Base-by-base conservation (phyloP, 2,797 vertebrate genomes). In the Crenuchus spilurus region DNA sequence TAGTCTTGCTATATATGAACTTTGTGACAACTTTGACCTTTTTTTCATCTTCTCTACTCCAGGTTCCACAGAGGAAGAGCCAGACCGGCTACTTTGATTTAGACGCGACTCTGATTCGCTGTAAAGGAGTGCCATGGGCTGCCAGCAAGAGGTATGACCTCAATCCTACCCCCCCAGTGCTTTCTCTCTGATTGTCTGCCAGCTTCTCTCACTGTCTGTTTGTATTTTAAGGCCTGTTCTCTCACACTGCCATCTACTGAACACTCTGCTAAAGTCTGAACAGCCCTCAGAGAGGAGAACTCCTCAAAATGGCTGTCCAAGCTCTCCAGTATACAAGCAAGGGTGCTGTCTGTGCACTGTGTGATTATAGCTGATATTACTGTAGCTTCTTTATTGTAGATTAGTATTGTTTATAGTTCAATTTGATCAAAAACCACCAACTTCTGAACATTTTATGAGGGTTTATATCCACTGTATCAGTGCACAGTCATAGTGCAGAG, bases 1-100 rank as follows among this genome's bases (percentile, higher is more conserved):
- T 30, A n/a, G 16, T 30, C 13, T 16, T 14, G 26, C n/a, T 54
- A n/a, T 30, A 3, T 2, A 24, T 24, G 24, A 54, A 28, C 26
- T 16, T 18, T 2, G 5, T 5, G 33, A 8, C 57, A 22, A 4
- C 1, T 22, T 6, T 60, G 31, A 18, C 14, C n/a, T 3, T 2
- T 1, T 18, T 22, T 26, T 16, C 26, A 6, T 49, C 16, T 35
- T 70, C 14, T 49, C 9, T 6, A 13, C 6, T 10, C 61, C 86
- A 99, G 98, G 96, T 99, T 94, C 98, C 98, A 90, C 96, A 97
- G 90, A 97, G 98, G 83, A 99, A 92, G 91, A 93, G 91, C 84
- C 96, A 95, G 70, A 97, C 96, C n/a, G 96, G 97, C 80, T 98
- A 93, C 91, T 99, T 99, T 94, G 95, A 99, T 92, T 91, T 99